Percentiles rank a stretch among this genome's conserved stretches.
phyloP scores from a whole-genome alignment of 2,797 vertebrate species.

The Psittacula echo region DNA sequence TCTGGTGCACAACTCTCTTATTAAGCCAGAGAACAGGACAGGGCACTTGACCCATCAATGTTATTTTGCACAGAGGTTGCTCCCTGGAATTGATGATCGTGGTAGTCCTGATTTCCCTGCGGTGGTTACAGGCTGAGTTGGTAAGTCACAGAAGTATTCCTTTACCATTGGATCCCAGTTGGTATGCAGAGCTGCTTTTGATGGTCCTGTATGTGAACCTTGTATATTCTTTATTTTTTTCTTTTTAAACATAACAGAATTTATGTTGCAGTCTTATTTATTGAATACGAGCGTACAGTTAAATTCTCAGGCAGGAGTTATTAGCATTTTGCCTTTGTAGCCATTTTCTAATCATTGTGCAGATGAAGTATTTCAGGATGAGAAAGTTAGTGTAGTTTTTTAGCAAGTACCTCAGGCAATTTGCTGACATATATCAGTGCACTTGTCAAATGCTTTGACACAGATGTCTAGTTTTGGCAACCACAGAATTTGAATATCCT shows the following conservation, averaged over 20 bases:
- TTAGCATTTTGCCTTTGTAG: constrained; percentile 53
- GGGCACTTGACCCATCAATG: not conserved
- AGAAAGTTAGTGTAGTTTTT: constrained; percentile 66
- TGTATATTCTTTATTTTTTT: not conserved
- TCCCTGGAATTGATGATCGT: not conserved
- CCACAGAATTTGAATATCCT: constrained; percentile 65
- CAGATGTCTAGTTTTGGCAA: constrained; percentile 73
- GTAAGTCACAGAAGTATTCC: not conserved
- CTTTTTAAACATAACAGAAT: not conserved
- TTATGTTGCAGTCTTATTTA: not conserved
- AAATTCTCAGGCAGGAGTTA: not conserved
- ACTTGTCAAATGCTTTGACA: constrained; percentile 74
- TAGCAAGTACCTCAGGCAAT: constrained; percentile 69
- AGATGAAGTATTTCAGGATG: constrained; percentile 56
- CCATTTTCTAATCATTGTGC: constrained; percentile 49
- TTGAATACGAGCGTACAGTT: not conserved
- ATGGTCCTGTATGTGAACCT: not conserved
- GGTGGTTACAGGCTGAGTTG: not conserved
- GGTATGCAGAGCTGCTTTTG: not conserved
- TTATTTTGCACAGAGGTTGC: not conserved
- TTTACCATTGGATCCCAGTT: not conserved
- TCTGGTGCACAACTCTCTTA: constrained; percentile 42
- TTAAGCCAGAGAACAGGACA: constrained; percentile 18
- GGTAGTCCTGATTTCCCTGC: not conserved
- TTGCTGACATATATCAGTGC: constrained; percentile 70